These are phyloP conservation scores for Brachymystax lenok DNA, from an alignment of 2,797 vertebrate genomes.

Conservation along the genomic window DNA sequence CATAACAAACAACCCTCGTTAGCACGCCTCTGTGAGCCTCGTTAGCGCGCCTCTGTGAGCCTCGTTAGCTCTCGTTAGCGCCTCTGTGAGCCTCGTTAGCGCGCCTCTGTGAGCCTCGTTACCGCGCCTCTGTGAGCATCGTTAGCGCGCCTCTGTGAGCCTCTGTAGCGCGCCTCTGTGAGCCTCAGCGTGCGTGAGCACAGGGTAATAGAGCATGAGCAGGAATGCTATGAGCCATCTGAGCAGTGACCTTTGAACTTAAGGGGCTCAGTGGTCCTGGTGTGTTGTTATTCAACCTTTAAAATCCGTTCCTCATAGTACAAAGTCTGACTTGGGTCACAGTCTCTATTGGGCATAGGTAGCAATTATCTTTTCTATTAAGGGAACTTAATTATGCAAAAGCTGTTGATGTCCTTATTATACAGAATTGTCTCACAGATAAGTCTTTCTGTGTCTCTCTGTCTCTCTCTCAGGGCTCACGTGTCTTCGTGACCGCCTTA, in stretches of 20 bases:
- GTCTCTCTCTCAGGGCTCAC: conserved; percentile 58
- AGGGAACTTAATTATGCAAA: not conserved
- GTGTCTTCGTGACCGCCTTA: conserved; percentile 83
- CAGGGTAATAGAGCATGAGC: not conserved
- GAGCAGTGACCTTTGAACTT: not conserved
- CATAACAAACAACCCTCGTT: not conserved
- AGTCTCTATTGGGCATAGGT: not conserved
- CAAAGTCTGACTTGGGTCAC: not conserved
- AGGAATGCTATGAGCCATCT: not conserved
- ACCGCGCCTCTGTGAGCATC: no score
- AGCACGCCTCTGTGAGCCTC: not conserved
- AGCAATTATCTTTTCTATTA: not conserved
- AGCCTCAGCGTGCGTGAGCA: not conserved
- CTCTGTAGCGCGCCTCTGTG: no score
- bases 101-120: no score
- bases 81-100: no score
- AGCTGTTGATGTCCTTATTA: not conserved
- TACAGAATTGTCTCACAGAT: not conserved
- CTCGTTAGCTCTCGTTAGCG: no score
- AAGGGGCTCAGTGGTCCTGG: not conserved
- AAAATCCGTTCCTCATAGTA: not conserved
- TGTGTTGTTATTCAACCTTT: not conserved
- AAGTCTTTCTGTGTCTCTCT: conserved; percentile 9
- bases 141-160: no score
- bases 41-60: no score